Conservation (phyloP, 2,888 invertebrate species). For the Mimachlamys varia region DNA sequence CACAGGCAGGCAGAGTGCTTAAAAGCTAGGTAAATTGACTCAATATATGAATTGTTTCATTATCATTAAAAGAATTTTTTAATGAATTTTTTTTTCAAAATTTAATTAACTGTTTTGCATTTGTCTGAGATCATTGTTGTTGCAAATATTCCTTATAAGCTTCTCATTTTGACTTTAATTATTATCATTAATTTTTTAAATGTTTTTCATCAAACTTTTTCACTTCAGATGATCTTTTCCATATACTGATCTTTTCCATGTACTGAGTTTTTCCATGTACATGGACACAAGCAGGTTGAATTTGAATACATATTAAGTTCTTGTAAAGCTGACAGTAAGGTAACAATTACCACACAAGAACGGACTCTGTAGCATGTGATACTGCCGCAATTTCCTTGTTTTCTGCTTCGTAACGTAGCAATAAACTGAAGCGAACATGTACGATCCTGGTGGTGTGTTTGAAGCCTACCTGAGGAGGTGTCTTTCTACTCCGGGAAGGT, state of each 20-base stretch:
- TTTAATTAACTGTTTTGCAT: background rate
- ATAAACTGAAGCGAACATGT: background rate
- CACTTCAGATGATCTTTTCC: background rate
- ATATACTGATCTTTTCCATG: too few species aligned
- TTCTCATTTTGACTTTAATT: background rate
- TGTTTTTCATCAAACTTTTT: too few species aligned
- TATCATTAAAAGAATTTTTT: background rate
- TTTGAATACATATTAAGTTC: background rate
- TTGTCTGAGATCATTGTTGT: background rate
- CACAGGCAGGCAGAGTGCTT: background rate
- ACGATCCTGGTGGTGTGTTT: background rate
- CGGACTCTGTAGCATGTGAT: background rate
- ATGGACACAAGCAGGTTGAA: background rate
- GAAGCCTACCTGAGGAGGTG: constrained; percentile 31
- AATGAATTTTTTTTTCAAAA: background rate
- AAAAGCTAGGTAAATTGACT: background rate
- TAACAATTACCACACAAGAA: background rate
- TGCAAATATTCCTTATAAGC: background rate
- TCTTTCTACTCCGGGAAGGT: background rate
- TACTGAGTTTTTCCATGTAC: too few species aligned
- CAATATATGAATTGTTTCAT: background rate
- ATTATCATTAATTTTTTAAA: too few species aligned
- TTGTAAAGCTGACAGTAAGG: background rate
- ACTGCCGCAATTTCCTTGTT: background rate
- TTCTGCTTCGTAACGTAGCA: background rate